A percentile compares a stretch with the other conserved stretches of the same genome.
These are phyloP conservation scores for Diarsia brunnea DNA, from an alignment of 2,888 invertebrate species.

Conservation along the genomic window DNA sequence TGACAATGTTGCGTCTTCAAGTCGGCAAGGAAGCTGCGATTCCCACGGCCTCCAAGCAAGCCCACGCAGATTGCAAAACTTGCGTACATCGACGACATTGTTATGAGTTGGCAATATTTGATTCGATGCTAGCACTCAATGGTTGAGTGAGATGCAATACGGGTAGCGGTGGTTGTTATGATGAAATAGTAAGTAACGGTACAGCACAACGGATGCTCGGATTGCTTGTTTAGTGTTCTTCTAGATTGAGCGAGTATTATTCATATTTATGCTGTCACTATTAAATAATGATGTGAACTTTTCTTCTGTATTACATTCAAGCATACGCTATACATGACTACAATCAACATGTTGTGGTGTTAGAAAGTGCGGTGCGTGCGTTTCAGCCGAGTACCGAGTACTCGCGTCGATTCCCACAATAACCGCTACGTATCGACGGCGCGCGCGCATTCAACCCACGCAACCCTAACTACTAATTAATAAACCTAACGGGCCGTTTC, in stretches of 20 bases:
- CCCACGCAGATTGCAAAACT: constrained; percentile 77
- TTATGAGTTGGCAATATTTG: constrained; percentile 65
- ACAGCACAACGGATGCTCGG: constrained; percentile 44
- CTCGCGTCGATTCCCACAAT: constrained; percentile 80
- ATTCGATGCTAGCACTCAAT: constrained; percentile 57
- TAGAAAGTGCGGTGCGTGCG: constrained; percentile 75
- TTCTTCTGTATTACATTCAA: constrained; percentile 35
- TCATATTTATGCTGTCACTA: constrained; percentile 22
- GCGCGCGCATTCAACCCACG: constrained; percentile 82
- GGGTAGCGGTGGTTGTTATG: constrained; percentile 51
- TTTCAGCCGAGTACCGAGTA: constrained; percentile 76
- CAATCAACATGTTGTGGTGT: constrained; percentile 45
- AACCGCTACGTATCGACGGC: constrained; percentile 69
- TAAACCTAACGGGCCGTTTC: constrained; percentile 82
- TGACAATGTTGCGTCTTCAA: constrained; percentile 70
- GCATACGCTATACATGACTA: constrained; percentile 18
- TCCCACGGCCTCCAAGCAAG: constrained; percentile 84
- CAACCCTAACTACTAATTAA: constrained; percentile 84
- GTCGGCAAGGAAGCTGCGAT: constrained; percentile 75
- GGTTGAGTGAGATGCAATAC: constrained; percentile 52
- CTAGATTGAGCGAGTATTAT: constrained; percentile 27
- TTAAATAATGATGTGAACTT: constrained; percentile 24
- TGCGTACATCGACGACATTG: constrained; percentile 75
- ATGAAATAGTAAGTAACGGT: constrained; percentile 58
- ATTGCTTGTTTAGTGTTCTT: constrained; percentile 38